Evolutionary conservation across 2,888 invertebrate species (phyloP), one percentile per base, ranked within the genome.

Genomic region (Amiota minor): DNA sequence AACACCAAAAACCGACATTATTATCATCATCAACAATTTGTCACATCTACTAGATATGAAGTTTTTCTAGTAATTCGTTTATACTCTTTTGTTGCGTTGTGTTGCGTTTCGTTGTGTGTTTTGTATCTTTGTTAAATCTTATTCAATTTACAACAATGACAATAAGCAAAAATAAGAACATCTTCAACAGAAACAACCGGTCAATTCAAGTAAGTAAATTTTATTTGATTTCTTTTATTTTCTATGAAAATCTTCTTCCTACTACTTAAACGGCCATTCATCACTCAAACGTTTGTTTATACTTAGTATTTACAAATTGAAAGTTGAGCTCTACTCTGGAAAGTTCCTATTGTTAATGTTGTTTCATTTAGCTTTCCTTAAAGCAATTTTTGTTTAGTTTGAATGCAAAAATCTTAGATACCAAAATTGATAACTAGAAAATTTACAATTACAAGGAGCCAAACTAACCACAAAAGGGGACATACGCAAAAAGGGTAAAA

Each of bases 111-210:
- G 16, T 16, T 65, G 65, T 47, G 65, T 65, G 65, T 47, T 65
- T 65, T 65, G 47, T 47, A 35, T 35, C 35, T 46, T 23, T 65
- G 65, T 65, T 16, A 16, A 16, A 49, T 47, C 45, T 65, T 47
- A 18, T 65, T 65, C 47, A 65, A 65, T 65, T 65, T 65, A 65
- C 65, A 65, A 65, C 47, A 65, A 47, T 10, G n/a, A 16, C 46
- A 62, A 35, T 3, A 47, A 65, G 35, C 46, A 47, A 18, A 3
- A 65, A 47, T 4, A 16, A 65, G 16, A 65, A 47, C 45, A 9
- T 47, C 18, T 47, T n/a, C 47, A 47, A 49, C 47, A 65, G n/a
- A 18, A 61, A 61, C 61, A 64, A 45, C 46, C 16, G 46, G 46
- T 46, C n/a, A 64, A 9, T 59, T 12, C n/a, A n/a, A 50, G 53